Conservation (phyloP, 30 jellyfish, hydroid and myxozoan genomes). For the Sanderia malayensis region DNA sequence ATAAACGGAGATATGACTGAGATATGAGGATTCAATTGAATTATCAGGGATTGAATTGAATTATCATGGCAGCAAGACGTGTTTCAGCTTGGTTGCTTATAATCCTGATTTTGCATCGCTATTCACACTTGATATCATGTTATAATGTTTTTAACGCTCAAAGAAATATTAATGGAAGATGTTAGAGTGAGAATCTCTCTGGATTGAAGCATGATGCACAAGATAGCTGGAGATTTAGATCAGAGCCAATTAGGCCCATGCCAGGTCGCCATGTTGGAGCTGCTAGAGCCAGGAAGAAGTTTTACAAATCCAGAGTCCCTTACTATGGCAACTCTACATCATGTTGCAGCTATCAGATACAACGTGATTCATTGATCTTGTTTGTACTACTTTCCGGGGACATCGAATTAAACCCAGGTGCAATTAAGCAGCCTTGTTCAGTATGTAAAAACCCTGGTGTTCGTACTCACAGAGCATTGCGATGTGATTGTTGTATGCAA, state of each 20-base stretch:
- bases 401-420: slow-evolving; percentile 8
- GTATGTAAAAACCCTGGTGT: background rate
- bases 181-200: background rate
- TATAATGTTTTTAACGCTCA: background rate
- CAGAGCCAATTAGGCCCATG: slow-evolving; percentile 31
- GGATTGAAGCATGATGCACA: background rate
- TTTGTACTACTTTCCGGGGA: slow-evolving; percentile 19
- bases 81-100: slow-evolving; percentile 1
- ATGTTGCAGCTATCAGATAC: slow-evolving; percentile 31
- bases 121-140: background rate
- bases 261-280: slow-evolving; percentile 31
- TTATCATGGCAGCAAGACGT: slow-evolving; percentile 3
- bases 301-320: background rate
- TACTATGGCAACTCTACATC: slow-evolving; percentile 14
- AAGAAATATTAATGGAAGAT: background rate
- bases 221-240: slow-evolving; percentile 12
- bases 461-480: slow-evolving; percentile 16
- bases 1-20: too few relatives aligned
- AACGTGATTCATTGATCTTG: too few relatives aligned
- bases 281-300: slow-evolving; percentile 14
- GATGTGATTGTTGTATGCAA: slow-evolving; percentile 5
- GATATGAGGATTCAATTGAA: too few relatives aligned
- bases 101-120: background rate
- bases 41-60: too few relatives aligned
- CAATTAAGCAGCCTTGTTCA: slow-evolving; percentile 14